Evolutionary conservation across 2,797 vertebrate species (phyloP).

Genomic region (Cuculus canorus): DNA sequence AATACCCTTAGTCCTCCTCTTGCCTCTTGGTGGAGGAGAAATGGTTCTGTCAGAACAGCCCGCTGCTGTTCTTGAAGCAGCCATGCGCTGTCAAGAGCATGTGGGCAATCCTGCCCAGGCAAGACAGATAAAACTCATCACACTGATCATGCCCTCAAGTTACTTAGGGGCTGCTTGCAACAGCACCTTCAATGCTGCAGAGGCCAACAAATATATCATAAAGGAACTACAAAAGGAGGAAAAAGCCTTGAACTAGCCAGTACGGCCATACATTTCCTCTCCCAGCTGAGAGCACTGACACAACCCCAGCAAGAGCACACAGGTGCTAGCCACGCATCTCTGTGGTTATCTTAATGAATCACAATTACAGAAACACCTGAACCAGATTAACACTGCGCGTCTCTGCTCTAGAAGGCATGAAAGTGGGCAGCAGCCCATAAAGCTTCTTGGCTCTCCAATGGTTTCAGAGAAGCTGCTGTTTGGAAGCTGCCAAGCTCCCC

Average conservation of each 20-base stretch:
- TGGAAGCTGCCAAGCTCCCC: background rate
- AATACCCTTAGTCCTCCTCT: background rate
- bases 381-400: background rate
- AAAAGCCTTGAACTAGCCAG: background rate
- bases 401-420: background rate
- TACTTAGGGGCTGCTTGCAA: background rate
- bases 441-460: background rate
- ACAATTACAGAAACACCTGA: background rate
- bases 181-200: background rate
- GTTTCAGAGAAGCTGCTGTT: background rate
- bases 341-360: background rate
- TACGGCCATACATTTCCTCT: background rate
- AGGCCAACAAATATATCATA: background rate
- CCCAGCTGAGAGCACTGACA: background rate
- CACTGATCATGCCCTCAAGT: background rate
- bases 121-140: background rate
- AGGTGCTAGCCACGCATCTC: background rate
- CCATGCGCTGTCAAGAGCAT: fast-evolving
- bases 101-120: background rate
- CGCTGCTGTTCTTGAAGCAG: fast-evolving
- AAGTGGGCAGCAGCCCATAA: background rate
- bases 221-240: background rate
- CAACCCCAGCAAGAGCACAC: background rate
- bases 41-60: background rate
- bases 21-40: background rate